Percentiles rank a stretch among this genome's conserved stretches.
phyloP scores from a whole-genome alignment of 1,140 invertebrate genomes.

The Branchinecta lynchi region DNA sequence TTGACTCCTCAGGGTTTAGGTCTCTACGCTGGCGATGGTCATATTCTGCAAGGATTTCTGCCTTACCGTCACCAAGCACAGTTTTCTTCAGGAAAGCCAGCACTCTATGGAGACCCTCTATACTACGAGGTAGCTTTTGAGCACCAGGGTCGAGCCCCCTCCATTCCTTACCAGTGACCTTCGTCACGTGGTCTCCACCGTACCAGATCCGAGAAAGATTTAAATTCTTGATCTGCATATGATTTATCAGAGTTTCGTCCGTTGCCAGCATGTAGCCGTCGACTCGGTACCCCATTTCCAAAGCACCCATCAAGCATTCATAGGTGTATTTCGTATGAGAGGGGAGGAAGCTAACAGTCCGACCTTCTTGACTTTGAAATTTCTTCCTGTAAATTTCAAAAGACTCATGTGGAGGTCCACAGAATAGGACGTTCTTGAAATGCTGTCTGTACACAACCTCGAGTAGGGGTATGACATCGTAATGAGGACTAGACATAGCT shows the following conservation, averaged over 20 bases:
- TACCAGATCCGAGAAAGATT: conserved; percentile 27
- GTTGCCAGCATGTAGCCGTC: conserved; percentile 29
- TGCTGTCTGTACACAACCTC: conserved; percentile 28
- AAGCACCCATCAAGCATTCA: conserved; percentile 29
- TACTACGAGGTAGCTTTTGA: conserved; percentile 26
- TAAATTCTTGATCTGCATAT: conserved; percentile 25
- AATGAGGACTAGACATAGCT: conserved; percentile 28
- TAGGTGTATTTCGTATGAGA: conserved; percentile 27
- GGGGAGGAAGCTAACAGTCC: conserved; percentile 28
- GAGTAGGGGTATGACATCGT: conserved; percentile 29
- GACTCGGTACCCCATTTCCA: conserved; percentile 31
- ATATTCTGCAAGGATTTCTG: neutral
- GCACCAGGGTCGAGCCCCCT: conserved; percentile 26
- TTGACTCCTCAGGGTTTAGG: too few species aligned
- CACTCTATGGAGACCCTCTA: conserved; percentile 24
- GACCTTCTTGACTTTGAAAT: conserved; percentile 26
- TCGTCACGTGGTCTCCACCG: conserved; percentile 23
- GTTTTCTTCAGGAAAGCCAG: conserved; percentile 18
- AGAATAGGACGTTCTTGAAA: conserved; percentile 31
- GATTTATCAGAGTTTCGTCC: conserved; percentile 28
- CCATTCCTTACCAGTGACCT: conserved; percentile 24
- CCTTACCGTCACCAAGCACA: conserved; percentile 14
- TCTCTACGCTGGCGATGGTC: too few species aligned
- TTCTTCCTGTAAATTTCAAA: conserved; percentile 26
- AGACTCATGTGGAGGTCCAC: conserved; percentile 28